Conservation (phyloP, 2,797 vertebrate species). For the Gallinago stenura region DNA sequence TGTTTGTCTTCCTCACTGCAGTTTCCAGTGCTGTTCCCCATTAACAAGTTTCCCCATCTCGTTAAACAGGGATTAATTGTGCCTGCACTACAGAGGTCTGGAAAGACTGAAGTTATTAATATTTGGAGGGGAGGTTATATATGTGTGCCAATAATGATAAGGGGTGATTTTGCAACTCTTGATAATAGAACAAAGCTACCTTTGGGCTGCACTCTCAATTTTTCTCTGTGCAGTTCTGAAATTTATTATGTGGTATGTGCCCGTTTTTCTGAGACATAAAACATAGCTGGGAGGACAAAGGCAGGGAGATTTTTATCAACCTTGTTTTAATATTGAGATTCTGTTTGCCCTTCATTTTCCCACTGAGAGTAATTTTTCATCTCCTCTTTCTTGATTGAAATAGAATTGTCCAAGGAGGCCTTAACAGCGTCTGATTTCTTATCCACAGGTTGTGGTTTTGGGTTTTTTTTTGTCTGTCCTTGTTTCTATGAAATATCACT, state of each 20-base stretch:
- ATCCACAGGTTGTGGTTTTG: background rate
- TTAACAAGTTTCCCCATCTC: background rate
- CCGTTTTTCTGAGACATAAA: conserved; percentile 14
- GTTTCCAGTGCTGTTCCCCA: background rate
- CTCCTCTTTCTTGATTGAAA: conserved; percentile 33
- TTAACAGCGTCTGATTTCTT: background rate
- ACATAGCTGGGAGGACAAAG: background rate
- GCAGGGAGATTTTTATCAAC: conserved; percentile 20
- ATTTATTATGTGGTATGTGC: background rate
- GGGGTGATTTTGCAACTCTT: background rate
- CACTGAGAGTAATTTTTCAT: conserved; percentile 45
- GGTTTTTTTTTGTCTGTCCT: background rate
- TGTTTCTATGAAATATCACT: background rate
- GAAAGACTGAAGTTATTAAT: background rate
- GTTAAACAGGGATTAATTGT: background rate
- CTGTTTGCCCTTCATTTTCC: conserved; percentile 41
- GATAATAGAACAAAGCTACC: background rate
- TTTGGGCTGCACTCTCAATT: background rate
- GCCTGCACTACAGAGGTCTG: background rate
- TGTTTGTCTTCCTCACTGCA: background rate
- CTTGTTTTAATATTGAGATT: conserved; percentile 32
- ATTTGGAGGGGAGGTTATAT: background rate
- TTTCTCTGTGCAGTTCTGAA: background rate
- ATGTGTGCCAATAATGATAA: background rate
- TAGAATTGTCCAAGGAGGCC: background rate